Percentiles rank a stretch among this genome's conserved stretches.
Conservation (phyloP, 2,888 invertebrate species). For the Hecatera dysodea region DNA sequence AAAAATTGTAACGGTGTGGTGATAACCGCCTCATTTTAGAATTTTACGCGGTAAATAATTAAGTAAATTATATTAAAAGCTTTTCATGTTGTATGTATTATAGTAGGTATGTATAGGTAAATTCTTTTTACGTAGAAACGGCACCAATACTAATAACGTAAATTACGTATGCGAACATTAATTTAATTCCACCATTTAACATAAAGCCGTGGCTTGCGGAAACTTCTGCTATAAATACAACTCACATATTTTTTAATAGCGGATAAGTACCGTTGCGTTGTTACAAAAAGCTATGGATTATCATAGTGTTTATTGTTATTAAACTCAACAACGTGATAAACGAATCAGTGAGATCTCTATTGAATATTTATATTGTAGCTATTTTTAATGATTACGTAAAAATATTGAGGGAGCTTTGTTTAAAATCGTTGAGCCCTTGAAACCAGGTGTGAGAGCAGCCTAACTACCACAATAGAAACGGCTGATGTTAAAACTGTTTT, state of each 20-base stretch:
- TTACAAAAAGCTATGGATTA: slow-evolving; percentile 29
- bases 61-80: slow-evolving; percentile 17
- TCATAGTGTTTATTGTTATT: slow-evolving; percentile 51
- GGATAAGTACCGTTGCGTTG: slow-evolving; percentile 31
- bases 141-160: slow-evolving; percentile 2
- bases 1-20: slow-evolving; percentile 21
- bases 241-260: slow-evolving; percentile 43
- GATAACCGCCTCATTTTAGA: neutral
- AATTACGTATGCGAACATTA: slow-evolving; percentile 30
- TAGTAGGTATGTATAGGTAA: too few species aligned
- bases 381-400: slow-evolving; percentile 3
- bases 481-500: too few species aligned
- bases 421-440: slow-evolving; percentile 10
- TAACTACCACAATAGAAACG: too few species aligned
- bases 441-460: neutral
- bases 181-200: slow-evolving; percentile 17
- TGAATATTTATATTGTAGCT: slow-evolving; percentile 15
- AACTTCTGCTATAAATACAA: slow-evolving; percentile 37
- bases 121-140: neutral
- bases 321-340: slow-evolving; percentile 35
- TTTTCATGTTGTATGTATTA: neutral
- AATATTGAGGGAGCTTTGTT: neutral
- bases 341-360: slow-evolving; percentile 25
- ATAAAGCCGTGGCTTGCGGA: slow-evolving; percentile 16
- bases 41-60: neutral